Conservation (phyloP, 2,888 invertebrate genomes). For the Polydrusus tereticollis region DNA sequence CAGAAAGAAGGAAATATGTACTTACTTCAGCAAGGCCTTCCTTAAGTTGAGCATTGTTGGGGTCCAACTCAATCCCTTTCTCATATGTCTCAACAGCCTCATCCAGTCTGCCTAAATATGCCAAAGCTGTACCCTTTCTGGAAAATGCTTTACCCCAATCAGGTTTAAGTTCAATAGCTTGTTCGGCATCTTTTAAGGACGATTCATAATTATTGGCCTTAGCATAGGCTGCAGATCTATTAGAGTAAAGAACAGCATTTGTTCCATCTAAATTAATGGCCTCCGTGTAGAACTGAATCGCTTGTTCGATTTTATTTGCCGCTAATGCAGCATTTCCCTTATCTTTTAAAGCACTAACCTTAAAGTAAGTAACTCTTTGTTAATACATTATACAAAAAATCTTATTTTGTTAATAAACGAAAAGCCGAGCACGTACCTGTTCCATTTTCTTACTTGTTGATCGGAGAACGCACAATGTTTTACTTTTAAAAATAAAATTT, state of each 20-base stretch:
- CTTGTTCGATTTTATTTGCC: slow-evolving; percentile 82
- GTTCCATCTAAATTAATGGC: slow-evolving; percentile 83
- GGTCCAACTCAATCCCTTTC: slow-evolving; percentile 79
- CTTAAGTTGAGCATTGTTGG: slow-evolving; percentile 78
- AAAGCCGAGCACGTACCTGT: slow-evolving; percentile 38
- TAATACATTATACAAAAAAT: not conserved
- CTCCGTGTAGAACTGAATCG: slow-evolving; percentile 83
- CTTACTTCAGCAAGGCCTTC: slow-evolving; percentile 76
- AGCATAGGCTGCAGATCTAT: slow-evolving; percentile 91
- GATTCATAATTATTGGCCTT: slow-evolving; percentile 81
- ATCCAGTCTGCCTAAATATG: slow-evolving; percentile 79
- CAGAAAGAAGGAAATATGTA: too few relatives aligned
- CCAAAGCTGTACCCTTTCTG: slow-evolving; percentile 88
- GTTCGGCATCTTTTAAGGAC: slow-evolving; percentile 88
- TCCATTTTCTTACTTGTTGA: slow-evolving; percentile 37
- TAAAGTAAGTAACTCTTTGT: not conserved
- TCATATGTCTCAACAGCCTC: slow-evolving; percentile 85
- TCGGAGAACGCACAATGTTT: not conserved
- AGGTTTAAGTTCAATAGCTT: slow-evolving; percentile 83
- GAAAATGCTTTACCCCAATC: slow-evolving; percentile 93
- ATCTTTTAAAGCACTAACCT: slow-evolving; percentile 88
- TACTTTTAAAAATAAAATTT: not conserved
- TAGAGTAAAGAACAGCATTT: slow-evolving; percentile 92
- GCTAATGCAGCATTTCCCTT: slow-evolving; percentile 89
- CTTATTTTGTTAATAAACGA: not conserved